Base-by-base conservation (phyloP, 2,113 vertebrate species). In the Delphinus delphis region DNA sequence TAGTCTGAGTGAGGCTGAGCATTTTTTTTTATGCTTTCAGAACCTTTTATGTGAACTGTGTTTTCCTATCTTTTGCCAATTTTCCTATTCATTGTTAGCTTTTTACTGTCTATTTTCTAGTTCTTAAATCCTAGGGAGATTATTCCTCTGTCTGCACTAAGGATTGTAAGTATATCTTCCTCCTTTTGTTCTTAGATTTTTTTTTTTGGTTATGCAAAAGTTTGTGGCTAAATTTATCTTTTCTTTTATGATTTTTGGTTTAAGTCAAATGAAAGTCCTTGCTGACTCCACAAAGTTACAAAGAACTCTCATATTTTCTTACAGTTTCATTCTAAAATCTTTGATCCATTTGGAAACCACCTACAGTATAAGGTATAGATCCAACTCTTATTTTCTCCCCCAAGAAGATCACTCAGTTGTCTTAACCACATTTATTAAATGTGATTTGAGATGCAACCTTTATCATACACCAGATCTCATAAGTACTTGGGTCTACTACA, bases 21-120 rank as follows among this genome's bases (percentile, higher is more conserved):
- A 38, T 38, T 41, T 25, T 36, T 36, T 17, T 89, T 76, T 86
- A 88, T 13, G 23, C 28, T 70, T 89, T 86, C 82, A 83, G 76
- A 95, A 77, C 15, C 36, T 93, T 96, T 95, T 80, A 76, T n/a
- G n/a, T 76, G n/a, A 94, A 76, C n/a, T 73, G 10, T 87, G 44
- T 50, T 58, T 90, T 90, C 20, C 6, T 25, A 63, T 25, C 21
- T 94, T 88, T 90, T 67, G 44, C 36, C 53, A 71, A 6, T 70
- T 83, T 82, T 95, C 81, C 44, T 25, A 79, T 36, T 33, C 62
- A 77, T 7, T 33, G 50, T 26, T 91, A n/a, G 6, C 28, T 93
- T 73, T 60, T 18, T 74, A 44, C 41, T 63, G 17, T 71, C 33
- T 14, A 84, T 47, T 44, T 92, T 90, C 70, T 60, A 74, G 13